Evolutionary conservation across 2,888 invertebrate species (phyloP).

Genomic region (Limnephilus auricula): DNA sequence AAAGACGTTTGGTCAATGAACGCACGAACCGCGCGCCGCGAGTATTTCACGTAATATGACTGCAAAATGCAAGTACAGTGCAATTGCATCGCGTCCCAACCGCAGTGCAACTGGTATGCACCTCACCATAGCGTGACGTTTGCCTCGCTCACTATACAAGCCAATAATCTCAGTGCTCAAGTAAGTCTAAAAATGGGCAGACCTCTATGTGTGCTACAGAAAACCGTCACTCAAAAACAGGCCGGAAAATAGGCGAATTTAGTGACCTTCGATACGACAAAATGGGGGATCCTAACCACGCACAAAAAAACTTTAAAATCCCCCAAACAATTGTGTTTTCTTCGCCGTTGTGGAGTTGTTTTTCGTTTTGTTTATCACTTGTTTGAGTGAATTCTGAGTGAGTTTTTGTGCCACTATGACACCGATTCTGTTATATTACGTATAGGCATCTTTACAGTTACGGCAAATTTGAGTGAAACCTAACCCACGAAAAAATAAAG

Average conservation of each 20-base stretch:
- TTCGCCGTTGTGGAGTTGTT: not conserved
- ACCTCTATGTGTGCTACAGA: conserved; percentile 59
- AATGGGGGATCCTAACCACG: conserved; percentile 40
- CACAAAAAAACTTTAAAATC: conserved; percentile 8
- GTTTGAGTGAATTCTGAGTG: conserved; percentile 26
- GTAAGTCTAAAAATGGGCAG: conserved; percentile 65
- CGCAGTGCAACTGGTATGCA: conserved; percentile 58
- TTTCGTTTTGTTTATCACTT: conserved; percentile 24
- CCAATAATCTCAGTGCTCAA: conserved; percentile 65
- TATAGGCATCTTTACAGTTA: conserved; percentile 53
- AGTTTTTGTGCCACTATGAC: conserved; percentile 38
- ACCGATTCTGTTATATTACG: conserved; percentile 8
- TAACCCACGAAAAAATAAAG: not conserved
- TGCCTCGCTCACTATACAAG: conserved; percentile 59
- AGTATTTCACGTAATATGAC: not conserved
- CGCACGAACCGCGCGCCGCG: not conserved
- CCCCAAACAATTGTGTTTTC: not conserved
- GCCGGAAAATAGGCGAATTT: conserved; percentile 52
- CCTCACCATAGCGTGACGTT: conserved; percentile 61
- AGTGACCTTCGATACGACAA: conserved; percentile 24
- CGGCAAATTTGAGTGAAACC: not conserved
- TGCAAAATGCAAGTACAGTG: not conserved
- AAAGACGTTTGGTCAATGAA: not conserved
- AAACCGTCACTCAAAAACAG: conserved; percentile 60
- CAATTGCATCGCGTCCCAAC: conserved; percentile 44